Percentiles rank a stretch among this genome's conserved stretches.
Evolutionary conservation across 2,797 vertebrate species (phyloP).

Genomic region (Leucoraja ocellata): DNA sequence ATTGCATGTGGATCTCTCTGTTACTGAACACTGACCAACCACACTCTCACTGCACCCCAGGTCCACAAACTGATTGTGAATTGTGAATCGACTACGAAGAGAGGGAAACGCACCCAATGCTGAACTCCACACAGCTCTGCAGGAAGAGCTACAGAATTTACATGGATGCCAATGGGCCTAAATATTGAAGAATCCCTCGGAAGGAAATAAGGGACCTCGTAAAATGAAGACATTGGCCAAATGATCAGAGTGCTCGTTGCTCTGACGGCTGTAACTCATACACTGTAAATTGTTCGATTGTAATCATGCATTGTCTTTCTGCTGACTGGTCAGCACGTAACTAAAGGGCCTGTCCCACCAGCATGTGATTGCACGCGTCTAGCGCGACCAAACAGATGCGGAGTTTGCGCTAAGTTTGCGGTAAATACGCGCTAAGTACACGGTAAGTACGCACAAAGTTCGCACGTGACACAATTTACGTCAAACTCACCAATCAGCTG

Average conservation of each 20-base stretch:
- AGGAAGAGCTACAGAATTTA: neutral
- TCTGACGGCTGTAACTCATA: neutral
- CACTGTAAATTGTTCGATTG: neutral
- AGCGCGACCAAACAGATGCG: no score
- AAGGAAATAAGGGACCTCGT: neutral
- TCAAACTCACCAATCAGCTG: no score
- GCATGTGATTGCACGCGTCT: no score
- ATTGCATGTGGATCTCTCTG: neutral
- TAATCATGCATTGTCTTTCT: no score
- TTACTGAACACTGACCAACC: neutral
- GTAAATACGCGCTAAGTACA: no score
- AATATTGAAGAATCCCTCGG: neutral
- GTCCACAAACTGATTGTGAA: neutral
- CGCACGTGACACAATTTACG: no score
- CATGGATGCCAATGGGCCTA: neutral
- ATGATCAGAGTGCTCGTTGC: neutral
- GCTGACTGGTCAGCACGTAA: no score
- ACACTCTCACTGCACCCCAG: neutral
- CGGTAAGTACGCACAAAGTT: no score
- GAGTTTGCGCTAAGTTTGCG: no score
- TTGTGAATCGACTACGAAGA: neutral
- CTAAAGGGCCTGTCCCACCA: no score
- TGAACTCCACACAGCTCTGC: neutral
- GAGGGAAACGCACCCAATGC: neutral
- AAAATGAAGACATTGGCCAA: neutral